Evolutionary conservation across 92 coral and sea anemone species (phyloP).

Genomic region (Zoanthus gigantus): DNA sequence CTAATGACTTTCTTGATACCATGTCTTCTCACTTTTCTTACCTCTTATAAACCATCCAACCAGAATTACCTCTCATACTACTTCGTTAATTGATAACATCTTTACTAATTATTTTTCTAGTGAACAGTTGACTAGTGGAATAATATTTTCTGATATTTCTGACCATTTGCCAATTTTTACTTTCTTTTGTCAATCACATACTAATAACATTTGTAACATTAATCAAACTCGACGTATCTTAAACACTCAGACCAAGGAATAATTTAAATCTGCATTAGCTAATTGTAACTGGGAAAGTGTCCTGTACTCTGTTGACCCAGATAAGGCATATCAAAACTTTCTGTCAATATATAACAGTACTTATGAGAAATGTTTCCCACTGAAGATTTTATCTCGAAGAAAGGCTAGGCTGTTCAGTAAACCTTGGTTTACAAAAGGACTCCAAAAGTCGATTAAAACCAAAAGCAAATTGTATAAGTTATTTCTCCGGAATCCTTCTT

Average conservation of each 20-base stretch:
- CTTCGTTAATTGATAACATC: neutral
- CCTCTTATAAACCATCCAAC: constrained; percentile 12
- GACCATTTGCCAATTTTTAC: constrained; percentile 1
- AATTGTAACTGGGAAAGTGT: constrained; percentile 8
- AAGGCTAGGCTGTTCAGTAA: neutral
- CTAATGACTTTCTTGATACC: constrained; percentile 4
- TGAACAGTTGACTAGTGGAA: neutral
- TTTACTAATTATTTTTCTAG: neutral
- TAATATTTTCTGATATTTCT: neutral
- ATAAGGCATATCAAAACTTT: constrained; percentile 4
- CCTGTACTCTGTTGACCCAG: neutral
- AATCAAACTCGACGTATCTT: neutral
- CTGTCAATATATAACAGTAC: neutral
- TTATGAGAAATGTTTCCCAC: constrained; percentile 3
- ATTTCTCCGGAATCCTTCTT: constrained; percentile 35
- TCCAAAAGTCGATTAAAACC: constrained; percentile 51
- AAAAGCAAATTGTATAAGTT: constrained; percentile 65
- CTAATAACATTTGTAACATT: neutral
- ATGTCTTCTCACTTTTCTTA: constrained; percentile 5
- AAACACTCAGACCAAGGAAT: constrained; percentile 25
- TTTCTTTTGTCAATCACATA: neutral
- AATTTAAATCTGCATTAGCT: neutral
- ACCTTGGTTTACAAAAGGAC: constrained; percentile 69
- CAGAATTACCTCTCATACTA: neutral
- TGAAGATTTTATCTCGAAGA: constrained; percentile 7